Percentiles rank a stretch among this genome's conserved stretches.
Evolutionary conservation across 2,113 vertebrate genomes (phyloP).

Genomic region (Tragelaphus imberbis): DNA sequence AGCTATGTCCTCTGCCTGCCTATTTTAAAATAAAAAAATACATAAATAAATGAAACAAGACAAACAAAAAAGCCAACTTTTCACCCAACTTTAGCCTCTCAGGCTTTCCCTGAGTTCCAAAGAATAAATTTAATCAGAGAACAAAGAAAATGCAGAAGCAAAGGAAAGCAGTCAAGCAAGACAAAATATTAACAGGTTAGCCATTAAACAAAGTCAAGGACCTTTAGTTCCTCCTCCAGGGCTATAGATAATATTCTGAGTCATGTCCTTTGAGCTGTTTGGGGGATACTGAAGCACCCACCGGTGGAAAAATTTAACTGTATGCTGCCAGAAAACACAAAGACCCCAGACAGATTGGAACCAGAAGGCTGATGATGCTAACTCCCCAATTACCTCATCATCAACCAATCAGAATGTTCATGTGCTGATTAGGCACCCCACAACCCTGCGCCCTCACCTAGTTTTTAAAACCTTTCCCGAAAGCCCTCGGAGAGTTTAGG

Average conservation of each 20-base stretch:
- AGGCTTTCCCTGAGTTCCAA: background rate
- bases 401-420: background rate
- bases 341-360: background rate
- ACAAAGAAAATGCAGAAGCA: background rate
- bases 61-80: background rate
- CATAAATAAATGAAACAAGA: background rate
- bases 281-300: background rate
- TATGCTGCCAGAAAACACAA: background rate
- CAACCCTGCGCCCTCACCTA: background rate
- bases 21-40: background rate
- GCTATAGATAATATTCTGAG: background rate
- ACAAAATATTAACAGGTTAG: background rate
- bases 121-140: background rate
- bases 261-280: background rate
- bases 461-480: background rate
- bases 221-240: background rate
- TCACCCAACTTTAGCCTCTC: background rate
- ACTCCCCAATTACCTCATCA: background rate
- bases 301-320: background rate
- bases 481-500: background rate
- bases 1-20: background rate
- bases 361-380: background rate
- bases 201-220: background rate
- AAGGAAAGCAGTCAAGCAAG: background rate
- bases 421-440: background rate